Percentiles rank a stretch among this genome's conserved stretches.
phyloP scores from a whole-genome alignment of 2,113 vertebrate genomes.

The Syrrhaptes paradoxus region DNA sequence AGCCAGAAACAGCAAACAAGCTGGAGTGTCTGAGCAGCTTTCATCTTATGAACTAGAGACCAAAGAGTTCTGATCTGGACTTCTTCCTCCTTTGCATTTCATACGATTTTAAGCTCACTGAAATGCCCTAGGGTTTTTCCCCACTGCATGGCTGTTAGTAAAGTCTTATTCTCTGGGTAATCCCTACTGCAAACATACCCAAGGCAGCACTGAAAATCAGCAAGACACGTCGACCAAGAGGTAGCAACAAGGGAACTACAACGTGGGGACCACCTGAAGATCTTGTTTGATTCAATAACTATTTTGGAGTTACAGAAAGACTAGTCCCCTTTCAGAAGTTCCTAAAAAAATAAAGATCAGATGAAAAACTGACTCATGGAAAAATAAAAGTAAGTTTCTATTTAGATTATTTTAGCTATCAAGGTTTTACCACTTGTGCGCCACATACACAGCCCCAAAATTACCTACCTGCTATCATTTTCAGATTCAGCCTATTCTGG shows the following conservation, averaged over 20 bases:
- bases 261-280: background rate
- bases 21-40: background rate
- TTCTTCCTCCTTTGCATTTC: background rate
- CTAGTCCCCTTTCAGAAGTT: background rate
- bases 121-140: background rate
- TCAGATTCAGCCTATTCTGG: background rate
- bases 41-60: background rate
- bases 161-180: background rate
- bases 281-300: background rate
- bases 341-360: background rate
- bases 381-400: background rate
- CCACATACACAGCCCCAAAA: rapidly evolving
- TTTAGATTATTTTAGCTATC: background rate
- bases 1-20: background rate
- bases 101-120: background rate
- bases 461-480: background rate
- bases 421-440: background rate
- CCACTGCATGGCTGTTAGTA: background rate
- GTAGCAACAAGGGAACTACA: background rate
- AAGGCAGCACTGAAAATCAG: background rate
- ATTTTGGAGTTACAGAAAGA: background rate
- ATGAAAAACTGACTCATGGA: background rate
- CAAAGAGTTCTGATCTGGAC: background rate
- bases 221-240: background rate
- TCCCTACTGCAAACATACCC: background rate